These are phyloP conservation scores for Neolamprologus longior DNA, from an alignment of 2,113 vertebrate genomes.

Conservation along the genomic window DNA sequence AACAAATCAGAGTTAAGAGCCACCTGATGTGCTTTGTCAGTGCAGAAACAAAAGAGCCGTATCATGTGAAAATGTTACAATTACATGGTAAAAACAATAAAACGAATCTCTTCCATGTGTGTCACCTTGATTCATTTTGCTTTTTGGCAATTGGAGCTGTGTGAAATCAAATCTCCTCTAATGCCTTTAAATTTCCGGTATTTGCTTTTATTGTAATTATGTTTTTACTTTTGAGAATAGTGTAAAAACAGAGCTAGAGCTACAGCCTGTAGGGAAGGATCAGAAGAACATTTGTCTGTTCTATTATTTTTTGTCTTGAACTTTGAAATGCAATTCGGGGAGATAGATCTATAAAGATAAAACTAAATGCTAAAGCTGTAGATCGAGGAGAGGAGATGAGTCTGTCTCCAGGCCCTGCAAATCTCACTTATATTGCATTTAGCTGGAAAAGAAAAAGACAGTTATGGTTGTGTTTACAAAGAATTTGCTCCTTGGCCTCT, in stretches of 20 bases:
- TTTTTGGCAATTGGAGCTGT: background rate
- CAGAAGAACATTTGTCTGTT: constrained; percentile 43
- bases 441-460: background rate
- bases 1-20: background rate
- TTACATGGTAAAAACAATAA: background rate
- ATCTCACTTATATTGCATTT: constrained; percentile 69
- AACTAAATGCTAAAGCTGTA: constrained; percentile 36
- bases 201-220: constrained; percentile 31
- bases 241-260: constrained; percentile 6
- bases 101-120: background rate
- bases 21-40: background rate
- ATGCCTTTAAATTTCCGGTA: constrained; percentile 25
- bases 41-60: background rate
- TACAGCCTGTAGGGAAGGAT: constrained; percentile 52
- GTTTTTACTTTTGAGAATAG: constrained; percentile 25
- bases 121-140: background rate
- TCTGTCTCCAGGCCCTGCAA: constrained; percentile 36
- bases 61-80: background rate
- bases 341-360: constrained; percentile 56
- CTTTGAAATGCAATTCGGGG: constrained; percentile 48
- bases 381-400: constrained; percentile 21
- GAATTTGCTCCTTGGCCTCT: constrained; percentile 32
- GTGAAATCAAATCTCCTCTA: constrained; percentile 23
- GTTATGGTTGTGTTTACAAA: constrained; percentile 7
- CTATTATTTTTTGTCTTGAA: constrained; percentile 36